phyloP scores from a whole-genome alignment of 1,140 invertebrate species.

The Solenopsis fugax region DNA sequence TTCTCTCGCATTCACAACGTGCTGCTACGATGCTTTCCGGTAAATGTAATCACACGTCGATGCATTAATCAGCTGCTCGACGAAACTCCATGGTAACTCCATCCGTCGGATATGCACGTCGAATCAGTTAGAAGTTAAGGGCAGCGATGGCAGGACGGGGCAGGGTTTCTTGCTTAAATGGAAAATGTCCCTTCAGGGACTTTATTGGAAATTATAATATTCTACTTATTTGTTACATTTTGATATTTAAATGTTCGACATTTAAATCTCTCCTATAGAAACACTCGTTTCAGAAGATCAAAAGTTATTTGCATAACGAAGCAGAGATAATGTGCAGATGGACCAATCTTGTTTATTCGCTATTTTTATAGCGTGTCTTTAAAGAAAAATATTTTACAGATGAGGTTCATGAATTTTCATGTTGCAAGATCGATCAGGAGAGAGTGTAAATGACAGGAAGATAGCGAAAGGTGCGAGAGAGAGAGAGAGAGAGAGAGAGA shows the following conservation, averaged over 20 bases:
- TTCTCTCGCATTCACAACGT: constrained; percentile 55
- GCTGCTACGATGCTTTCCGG: constrained; percentile 56
- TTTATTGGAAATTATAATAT: background rate
- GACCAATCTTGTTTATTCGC: constrained; percentile 9
- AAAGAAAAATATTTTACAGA: background rate
- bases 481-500: background rate
- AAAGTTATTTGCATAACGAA: background rate
- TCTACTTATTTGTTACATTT: background rate
- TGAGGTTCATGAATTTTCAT: constrained; percentile 24
- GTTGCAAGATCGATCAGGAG: constrained; percentile 10
- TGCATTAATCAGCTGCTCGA: constrained; percentile 57
- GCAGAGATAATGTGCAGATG: background rate
- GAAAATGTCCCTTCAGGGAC: constrained; percentile 30
- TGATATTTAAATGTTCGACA: background rate
- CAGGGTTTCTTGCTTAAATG: constrained; percentile 8
- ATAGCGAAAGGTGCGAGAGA: background rate
- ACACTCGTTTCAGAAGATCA: background rate
- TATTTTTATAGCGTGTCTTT: background rate
- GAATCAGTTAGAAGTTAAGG: constrained; percentile 37
- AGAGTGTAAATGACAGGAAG: constrained; percentile 14
- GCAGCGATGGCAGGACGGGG: background rate
- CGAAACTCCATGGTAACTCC: constrained; percentile 50
- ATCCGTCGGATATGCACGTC: constrained; percentile 42
- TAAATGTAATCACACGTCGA: constrained; percentile 65
- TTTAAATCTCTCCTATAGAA: background rate